Evolutionary conservation across 2,113 vertebrate genomes (phyloP), one percentile per base, ranked within the genome.

Genomic region (Barbus barbus): DNA sequence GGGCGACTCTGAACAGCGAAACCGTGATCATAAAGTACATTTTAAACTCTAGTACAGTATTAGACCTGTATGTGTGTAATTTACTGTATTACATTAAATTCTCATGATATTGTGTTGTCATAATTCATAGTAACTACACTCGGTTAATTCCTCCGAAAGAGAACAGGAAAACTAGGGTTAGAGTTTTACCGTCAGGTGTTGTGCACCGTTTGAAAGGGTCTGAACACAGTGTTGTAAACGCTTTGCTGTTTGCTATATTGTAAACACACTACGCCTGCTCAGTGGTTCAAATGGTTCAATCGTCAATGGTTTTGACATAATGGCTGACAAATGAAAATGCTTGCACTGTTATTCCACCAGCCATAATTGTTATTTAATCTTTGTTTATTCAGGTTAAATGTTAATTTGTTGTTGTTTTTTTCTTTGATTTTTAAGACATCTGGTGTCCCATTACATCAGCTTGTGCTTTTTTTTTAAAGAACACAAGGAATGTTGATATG

Each of bases 291-390:
- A 9, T 38, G 2, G 38, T 65, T 65, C 65, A 20, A 8, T 80
- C 67, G 1, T 9, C 56, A 78, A 86, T 83, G 79, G 74, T 67
- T 81, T 76, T 83, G 5, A 53, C 46, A 31, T 20, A 48, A 9
- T 83, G 78, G 82, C 31, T 12, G 26, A 60, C 80, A 67, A 86
- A 78, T 81, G 58, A n/a, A n/a, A 51, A 86, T 82, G 73, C 87
- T 91, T 94, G 92, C 91, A 93, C 91, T 91, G 90, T 82, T 84
- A 89, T 88, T 86, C 89, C 84, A 89, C 77, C 87, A 86, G 85
- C 86, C 84, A 83, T 84, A 78, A 86, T 87, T 85, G 67, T 78
- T 74, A 92, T 94, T 91, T 91, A 89, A 92, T 90, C 84, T 56
- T 65, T 82, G 75, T 18, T 83, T 69, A 81, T 80, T 44, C 85